Percentiles rank a stretch among this genome's conserved stretches.
phyloP scores from a whole-genome alignment of 2,888 invertebrate genomes.

The Drosophila paranaensis region DNA sequence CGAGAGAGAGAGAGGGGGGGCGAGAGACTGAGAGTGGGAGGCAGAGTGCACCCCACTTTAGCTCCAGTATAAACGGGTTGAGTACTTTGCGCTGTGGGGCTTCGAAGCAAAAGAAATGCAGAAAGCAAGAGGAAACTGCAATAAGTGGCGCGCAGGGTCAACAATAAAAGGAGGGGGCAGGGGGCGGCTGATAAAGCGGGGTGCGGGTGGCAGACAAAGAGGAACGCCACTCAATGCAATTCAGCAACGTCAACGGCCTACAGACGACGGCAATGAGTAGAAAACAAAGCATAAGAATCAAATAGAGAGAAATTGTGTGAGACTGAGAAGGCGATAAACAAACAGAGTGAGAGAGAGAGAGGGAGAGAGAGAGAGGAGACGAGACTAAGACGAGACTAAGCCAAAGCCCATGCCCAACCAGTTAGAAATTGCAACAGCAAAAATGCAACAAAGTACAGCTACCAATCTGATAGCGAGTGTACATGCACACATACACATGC shows the following conservation, averaged over 20 bases:
- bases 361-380: slow-evolving; percentile 6
- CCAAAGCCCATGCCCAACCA: slow-evolving; percentile 66
- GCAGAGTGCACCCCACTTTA: slow-evolving; percentile 31
- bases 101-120: slow-evolving; percentile 80
- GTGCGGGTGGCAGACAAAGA: slow-evolving; percentile 50
- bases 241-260: slow-evolving; percentile 70
- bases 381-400: slow-evolving; percentile 62
- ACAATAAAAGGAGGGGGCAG: slow-evolving; percentile 46
- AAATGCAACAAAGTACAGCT: slow-evolving; percentile 79
- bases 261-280: slow-evolving; percentile 63
- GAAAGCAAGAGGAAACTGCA: slow-evolving; percentile 67
- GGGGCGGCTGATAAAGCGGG: slow-evolving; percentile 6
- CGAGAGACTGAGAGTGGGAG: background rate
- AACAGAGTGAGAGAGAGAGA: background rate
- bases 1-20: background rate
- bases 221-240: slow-evolving; percentile 73
- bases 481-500: background rate
- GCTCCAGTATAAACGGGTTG: slow-evolving; percentile 65
- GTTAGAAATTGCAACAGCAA: slow-evolving; percentile 76
- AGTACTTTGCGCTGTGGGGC: slow-evolving; percentile 73
- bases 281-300: slow-evolving; percentile 43
- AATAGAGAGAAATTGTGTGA: slow-evolving; percentile 20
- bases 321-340: slow-evolving; percentile 5
- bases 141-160: slow-evolving; percentile 82
- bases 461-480: slow-evolving; percentile 64